Evolutionary conservation across 2,888 invertebrate species (phyloP).

Genomic region (Piscicola geometra): DNA sequence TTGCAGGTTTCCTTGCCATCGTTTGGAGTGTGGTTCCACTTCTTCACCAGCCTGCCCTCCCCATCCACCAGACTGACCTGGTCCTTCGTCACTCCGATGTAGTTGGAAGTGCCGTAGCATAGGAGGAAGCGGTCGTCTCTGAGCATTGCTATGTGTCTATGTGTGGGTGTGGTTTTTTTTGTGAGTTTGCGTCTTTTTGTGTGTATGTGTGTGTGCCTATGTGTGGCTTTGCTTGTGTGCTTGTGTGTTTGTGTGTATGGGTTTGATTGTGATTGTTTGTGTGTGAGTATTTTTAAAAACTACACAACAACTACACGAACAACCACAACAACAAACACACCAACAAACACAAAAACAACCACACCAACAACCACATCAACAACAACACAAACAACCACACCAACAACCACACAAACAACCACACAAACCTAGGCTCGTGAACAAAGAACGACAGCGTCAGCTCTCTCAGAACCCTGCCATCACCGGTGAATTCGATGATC

Average conservation of each 20-base stretch:
- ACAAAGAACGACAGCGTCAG: slow-evolving; percentile 27
- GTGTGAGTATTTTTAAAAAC: no score
- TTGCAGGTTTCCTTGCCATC: slow-evolving; percentile 13
- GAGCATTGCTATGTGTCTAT: slow-evolving; percentile 29
- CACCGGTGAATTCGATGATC: slow-evolving; percentile 27
- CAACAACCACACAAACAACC: no score
- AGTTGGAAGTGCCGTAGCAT: slow-evolving; percentile 30
- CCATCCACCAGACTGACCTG: slow-evolving; percentile 24
- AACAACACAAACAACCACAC: no score
- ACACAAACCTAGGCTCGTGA: slow-evolving; percentile 25
- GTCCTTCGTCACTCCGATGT: slow-evolving; percentile 31
- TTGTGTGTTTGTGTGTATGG: no score
- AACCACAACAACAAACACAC: neutral
- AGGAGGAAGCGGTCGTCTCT: slow-evolving; percentile 20
- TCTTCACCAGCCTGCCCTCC: slow-evolving; percentile 17
- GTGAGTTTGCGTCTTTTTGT: neutral
- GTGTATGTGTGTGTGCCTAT: neutral
- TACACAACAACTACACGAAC: no score
- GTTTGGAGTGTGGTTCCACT: neutral
- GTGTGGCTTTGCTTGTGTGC: no score
- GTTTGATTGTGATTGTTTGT: no score
- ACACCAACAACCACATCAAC: slow-evolving; percentile 1
- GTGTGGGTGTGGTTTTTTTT: neutral
- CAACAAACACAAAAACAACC: neutral
- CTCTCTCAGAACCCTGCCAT: slow-evolving; percentile 31